phyloP scores from a whole-genome alignment of 2,797 vertebrate genomes.

The Sternotherus odoratus region DNA sequence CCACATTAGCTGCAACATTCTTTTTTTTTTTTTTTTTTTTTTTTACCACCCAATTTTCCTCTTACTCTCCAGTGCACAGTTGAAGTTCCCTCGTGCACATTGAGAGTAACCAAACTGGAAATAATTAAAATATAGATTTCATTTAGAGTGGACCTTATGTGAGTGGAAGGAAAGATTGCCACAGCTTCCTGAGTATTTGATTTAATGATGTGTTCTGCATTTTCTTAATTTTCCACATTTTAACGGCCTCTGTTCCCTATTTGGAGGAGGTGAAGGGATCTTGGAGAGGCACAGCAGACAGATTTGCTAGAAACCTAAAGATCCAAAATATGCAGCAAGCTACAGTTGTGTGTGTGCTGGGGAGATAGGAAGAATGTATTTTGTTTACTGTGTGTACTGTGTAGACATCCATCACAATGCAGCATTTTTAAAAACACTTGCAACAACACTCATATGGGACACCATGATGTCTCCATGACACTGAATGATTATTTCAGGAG shows the following conservation, averaged over 20 bases:
- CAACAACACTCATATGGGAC: not conserved
- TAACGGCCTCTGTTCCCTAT: constrained; percentile 76
- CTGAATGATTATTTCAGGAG: accelerated
- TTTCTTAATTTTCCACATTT: constrained; percentile 83
- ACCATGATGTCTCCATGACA: accelerated
- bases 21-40: constrained; percentile 76
- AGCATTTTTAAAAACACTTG: not conserved
- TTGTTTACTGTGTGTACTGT: not conserved
- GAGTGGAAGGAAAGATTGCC: constrained; percentile 78
- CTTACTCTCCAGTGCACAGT: constrained; percentile 56
- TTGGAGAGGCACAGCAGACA: constrained; percentile 37
- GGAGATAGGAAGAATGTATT: not conserved
- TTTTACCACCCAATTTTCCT: constrained; percentile 75
- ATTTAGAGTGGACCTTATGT: constrained; percentile 76
- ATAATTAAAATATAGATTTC: constrained; percentile 80
- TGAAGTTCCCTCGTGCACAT: constrained; percentile 56
- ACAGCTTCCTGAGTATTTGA: constrained; percentile 76
- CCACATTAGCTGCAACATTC: constrained; percentile 77
- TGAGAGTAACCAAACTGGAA: constrained; percentile 78
- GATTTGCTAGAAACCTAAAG: not conserved
- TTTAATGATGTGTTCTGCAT: constrained; percentile 82
- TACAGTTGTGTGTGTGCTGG: not conserved
- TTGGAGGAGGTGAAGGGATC: constrained; percentile 40
- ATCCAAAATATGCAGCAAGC: not conserved
- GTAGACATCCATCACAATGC: accelerated